A percentile compares a stretch with the other conserved stretches of the same genome.
Conservation (phyloP, 2,888 invertebrate genomes). For the Amblyteles armatorius region DNA sequence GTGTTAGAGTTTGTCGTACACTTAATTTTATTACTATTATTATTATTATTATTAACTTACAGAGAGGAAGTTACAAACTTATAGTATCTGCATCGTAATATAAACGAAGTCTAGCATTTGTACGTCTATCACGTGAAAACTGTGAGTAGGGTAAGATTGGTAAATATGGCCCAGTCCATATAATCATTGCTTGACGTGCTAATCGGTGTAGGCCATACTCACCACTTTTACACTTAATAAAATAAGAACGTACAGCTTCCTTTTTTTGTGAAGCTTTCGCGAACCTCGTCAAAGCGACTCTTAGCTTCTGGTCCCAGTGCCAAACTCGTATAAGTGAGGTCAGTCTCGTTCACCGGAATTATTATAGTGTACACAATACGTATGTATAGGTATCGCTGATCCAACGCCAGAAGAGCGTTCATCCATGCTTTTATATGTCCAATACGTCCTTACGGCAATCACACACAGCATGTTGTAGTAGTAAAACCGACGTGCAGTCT, state of each 20-base stretch:
- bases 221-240: neutral
- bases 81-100: no score
- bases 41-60: no score
- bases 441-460: neutral
- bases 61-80: no score
- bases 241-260: neutral
- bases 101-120: no score
- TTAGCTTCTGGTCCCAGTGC: slow-evolving; percentile 37
- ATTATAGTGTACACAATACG: neutral
- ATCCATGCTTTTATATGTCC: neutral
- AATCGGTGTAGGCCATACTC: neutral
- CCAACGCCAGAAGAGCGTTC: neutral
- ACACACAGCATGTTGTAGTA: neutral
- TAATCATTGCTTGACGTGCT: no score
- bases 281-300: slow-evolving; percentile 63
- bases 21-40: no score
- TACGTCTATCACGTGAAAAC: no score
- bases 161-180: no score
- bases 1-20: no score
- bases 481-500: slow-evolving; percentile 44
- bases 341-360: neutral
- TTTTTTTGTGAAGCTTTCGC: slow-evolving; percentile 2
- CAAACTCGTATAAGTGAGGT: slow-evolving; percentile 32
- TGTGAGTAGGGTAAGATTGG: no score
- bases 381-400: neutral